phyloP scores from a whole-genome alignment of 2,888 invertebrate species.

The Ferrisia virgata region DNA sequence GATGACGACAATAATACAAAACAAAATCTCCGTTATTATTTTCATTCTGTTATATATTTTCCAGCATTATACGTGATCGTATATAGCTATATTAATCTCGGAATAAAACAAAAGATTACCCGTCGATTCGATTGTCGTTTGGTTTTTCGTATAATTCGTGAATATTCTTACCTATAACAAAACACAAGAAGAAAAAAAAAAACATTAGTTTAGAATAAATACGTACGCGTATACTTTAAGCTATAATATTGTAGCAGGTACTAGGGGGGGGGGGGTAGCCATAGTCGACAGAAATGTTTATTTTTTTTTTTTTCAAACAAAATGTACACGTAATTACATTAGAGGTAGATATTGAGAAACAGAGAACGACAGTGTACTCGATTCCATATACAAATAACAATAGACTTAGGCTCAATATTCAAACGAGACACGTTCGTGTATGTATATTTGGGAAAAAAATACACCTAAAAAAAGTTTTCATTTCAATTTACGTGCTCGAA shows the following conservation, averaged over 20 bases:
- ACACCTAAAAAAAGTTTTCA: neutral
- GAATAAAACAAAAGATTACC: constrained; percentile 19
- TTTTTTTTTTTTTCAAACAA: neutral
- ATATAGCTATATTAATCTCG: neutral
- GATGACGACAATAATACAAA: no score
- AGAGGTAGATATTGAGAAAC: neutral
- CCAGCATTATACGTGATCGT: neutral
- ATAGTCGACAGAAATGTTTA: neutral
- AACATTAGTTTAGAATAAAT: neutral
- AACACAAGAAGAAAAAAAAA: no score
- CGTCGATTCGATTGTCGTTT: neutral
- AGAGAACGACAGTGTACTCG: no score
- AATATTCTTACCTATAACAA: constrained; percentile 5
- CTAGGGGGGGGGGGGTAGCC: no score
- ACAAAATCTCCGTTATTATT: neutral
- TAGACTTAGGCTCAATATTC: neutral
- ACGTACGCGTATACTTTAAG: no score
- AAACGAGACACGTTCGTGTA: neutral
- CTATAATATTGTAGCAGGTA: no score
- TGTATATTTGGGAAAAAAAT: neutral
- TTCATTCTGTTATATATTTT: neutral
- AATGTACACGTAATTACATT: neutral
- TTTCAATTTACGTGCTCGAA: neutral
- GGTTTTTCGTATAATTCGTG: neutral
- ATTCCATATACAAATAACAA: neutral